These are phyloP conservation scores for Styela clava DNA, from an alignment of 23 tunicate genomes.

Conservation along the genomic window DNA sequence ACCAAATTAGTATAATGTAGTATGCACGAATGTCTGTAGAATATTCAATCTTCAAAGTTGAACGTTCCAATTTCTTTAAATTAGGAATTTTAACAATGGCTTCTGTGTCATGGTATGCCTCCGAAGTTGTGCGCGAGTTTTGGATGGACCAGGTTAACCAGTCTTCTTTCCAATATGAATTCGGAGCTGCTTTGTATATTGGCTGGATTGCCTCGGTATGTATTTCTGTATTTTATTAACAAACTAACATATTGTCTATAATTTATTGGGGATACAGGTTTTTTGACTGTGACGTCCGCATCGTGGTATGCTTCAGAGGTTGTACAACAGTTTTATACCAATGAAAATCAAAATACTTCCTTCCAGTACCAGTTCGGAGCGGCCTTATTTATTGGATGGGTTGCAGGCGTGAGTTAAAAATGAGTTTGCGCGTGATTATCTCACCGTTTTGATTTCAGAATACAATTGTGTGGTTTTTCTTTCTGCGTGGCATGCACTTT, in stretches of 20 bases:
- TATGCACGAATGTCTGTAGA: no score
- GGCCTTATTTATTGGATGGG: slow-evolving; percentile 86
- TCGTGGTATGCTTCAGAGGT: slow-evolving; percentile 93
- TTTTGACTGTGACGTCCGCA: slow-evolving; percentile 46
- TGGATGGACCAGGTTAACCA: slow-evolving; percentile 10
- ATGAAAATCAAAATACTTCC: background rate
- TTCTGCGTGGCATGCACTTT: no score
- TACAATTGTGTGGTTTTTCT: no score
- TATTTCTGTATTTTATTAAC: background rate
- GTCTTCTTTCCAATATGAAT: slow-evolving; percentile 57
- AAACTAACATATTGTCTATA: background rate
- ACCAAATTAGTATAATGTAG: no score
- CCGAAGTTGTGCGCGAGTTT: slow-evolving; percentile 60
- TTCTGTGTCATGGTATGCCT: slow-evolving; percentile 87
- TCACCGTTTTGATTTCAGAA: no score
- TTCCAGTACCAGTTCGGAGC: slow-evolving; percentile 76
- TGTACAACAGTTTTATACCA: slow-evolving; percentile 29
- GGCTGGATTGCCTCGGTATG: slow-evolving; percentile 70
- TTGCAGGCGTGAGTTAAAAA: slow-evolving; percentile 57
- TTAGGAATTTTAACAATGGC: slow-evolving; percentile 64
- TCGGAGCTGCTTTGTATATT: slow-evolving; percentile 76
- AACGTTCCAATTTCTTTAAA: background rate
- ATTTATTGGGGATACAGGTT: slow-evolving; percentile 29
- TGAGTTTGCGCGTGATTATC: background rate
- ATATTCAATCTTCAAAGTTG: no score